A percentile compares a stretch with the other conserved stretches of the same genome.
phyloP scores from a whole-genome alignment of 2,888 invertebrate genomes.

The Volucella zonaria region DNA sequence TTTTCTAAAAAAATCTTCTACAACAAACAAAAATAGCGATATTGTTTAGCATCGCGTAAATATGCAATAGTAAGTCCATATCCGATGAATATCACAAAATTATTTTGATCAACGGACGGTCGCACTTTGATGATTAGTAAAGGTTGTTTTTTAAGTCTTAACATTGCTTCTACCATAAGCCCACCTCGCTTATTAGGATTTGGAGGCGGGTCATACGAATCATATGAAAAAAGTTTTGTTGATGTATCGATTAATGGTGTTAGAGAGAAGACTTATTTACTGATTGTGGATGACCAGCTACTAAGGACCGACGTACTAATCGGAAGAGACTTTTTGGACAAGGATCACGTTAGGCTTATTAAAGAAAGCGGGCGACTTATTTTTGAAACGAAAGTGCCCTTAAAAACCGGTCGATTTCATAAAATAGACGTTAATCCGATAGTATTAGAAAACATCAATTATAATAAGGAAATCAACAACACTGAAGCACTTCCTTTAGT shows the following conservation, averaged over 20 bases:
- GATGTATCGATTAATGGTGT: background rate
- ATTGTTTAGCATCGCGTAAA: no score
- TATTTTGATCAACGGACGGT: no score
- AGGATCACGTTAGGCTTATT: background rate
- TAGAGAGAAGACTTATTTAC: background rate
- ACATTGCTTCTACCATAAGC: background rate
- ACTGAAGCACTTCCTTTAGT: background rate
- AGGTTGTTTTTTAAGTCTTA: background rate
- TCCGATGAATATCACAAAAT: no score
- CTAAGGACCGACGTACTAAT: background rate
- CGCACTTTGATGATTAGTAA: background rate
- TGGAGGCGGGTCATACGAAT: background rate
- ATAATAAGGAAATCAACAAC: background rate
- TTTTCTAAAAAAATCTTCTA: background rate
- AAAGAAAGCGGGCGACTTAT: background rate
- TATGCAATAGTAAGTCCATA: no score
- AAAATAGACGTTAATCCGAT: background rate
- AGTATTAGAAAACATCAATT: background rate
- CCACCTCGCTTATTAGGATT: constrained; percentile 9
- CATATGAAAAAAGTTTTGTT: background rate
- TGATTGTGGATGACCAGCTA: background rate
- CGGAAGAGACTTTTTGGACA: background rate
- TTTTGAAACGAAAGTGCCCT: background rate
- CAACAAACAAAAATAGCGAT: no score
- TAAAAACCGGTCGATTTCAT: background rate